phyloP scores from a whole-genome alignment of 2,797 vertebrate genomes.

The Syncerus caffer region DNA sequence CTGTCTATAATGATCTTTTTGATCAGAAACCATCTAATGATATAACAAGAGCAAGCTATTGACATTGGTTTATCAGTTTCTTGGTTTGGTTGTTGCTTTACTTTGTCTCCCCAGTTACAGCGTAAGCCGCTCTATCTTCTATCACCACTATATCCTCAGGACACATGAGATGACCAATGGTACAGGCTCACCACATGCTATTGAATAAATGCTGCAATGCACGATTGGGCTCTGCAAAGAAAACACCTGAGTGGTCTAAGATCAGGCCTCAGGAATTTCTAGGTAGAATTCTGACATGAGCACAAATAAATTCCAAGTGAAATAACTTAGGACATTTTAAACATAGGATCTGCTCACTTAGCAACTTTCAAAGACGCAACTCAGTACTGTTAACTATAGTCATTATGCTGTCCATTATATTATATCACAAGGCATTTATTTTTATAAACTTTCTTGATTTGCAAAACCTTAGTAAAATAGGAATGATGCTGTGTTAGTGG shows the following conservation, averaged over 20 bases:
- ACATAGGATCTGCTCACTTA: background rate
- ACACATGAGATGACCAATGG: background rate
- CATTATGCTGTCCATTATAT: background rate
- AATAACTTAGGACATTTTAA: background rate
- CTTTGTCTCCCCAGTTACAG: background rate
- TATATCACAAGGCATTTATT: background rate
- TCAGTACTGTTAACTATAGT: background rate
- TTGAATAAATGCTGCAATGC: background rate
- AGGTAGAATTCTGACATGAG: background rate
- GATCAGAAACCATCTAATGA: background rate
- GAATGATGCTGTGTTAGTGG: background rate
- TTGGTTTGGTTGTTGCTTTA: background rate
- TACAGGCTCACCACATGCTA: background rate
- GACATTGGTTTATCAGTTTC: background rate
- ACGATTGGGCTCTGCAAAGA: background rate
- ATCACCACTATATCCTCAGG: background rate
- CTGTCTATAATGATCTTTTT: background rate
- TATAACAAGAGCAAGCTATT: background rate
- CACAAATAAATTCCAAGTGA: background rate
- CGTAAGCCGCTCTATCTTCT: background rate
- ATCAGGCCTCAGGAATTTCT: background rate
- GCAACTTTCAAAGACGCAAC: background rate
- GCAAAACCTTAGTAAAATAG: background rate
- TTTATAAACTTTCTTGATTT: background rate
- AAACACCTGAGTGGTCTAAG: background rate